A percentile compares a stretch with the other conserved stretches of the same genome.
Evolutionary conservation across 2,113 vertebrate species (phyloP).

Genomic region (Acinonyx jubatus): DNA sequence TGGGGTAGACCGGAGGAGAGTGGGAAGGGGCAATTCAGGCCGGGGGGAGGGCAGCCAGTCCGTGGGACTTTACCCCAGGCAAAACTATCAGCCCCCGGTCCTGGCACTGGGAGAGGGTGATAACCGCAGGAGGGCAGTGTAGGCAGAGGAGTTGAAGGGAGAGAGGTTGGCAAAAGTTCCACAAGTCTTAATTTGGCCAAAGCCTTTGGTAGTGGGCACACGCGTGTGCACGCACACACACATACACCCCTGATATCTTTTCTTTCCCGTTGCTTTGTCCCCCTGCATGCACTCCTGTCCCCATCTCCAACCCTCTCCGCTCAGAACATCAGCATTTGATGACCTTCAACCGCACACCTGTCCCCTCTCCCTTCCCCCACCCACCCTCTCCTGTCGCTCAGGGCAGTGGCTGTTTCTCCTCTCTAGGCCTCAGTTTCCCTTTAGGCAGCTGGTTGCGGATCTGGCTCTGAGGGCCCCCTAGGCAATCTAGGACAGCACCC

Average conservation of each 20-base stretch:
- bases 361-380: background rate
- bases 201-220: background rate
- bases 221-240: rapidly evolving
- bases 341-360: background rate
- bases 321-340: background rate
- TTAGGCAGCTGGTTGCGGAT: background rate
- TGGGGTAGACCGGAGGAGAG: background rate
- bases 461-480: background rate
- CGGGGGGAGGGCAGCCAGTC: background rate
- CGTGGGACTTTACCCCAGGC: background rate
- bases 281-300: background rate
- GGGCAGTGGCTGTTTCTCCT: background rate
- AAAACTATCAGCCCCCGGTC: background rate
- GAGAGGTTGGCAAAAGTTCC: background rate
- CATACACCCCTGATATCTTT: rapidly evolving
- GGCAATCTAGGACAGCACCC: background rate
- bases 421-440: slow-evolving; percentile 35
- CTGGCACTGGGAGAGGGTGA: background rate
- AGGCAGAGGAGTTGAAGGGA: background rate
- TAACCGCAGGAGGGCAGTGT: background rate
- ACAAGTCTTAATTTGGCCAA: background rate
- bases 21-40: background rate
- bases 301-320: background rate
- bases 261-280: background rate
- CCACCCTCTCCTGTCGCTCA: background rate